Base-by-base conservation (phyloP, 1,140 invertebrate species). In the Ceratina japonica region DNA sequence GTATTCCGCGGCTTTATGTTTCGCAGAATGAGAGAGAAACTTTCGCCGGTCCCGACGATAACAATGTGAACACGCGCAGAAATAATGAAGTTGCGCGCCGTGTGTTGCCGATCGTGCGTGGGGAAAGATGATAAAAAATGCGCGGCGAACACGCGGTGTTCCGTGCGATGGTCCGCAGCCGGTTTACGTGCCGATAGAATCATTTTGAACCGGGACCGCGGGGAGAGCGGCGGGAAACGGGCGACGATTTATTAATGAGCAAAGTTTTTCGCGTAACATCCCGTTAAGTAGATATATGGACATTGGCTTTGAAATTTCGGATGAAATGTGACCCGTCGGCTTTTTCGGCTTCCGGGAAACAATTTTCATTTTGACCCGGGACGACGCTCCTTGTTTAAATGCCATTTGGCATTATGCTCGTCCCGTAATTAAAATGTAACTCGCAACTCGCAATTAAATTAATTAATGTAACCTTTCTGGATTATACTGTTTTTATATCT, bases 81-180 rank as follows among this genome's bases (percentile, higher is more conserved):
- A 65, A 56, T 66, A 75, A 75, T 75, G 24, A 75, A 75, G 51
- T 58, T 75, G 71, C 71, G 71, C 71, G 13, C 58, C 71, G 49
- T 24, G 27, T 73, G 71, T 63, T 73, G 7, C 18, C 71, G 71
- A 73, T 63, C 71, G 71, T 24, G 54, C 13, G 54, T n/a, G n/a
- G 16, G 59, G 44, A 59, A 66, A 27, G 27, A 59, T 44, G 51
- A 59, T 58, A 58, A 75, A 58, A 64, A 64, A 65, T 56, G 51
- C 27, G 37, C 7, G 37, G 37, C n/a, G 37, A 56, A 65, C 63
- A 52, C 22, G 54, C 15, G 54, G n/a, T 7, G 62, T 58, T 56
- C 18, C 37, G 5, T 27, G 44, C 22, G 10, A 74, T 37, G 24
- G 12, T 75, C 56, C 54, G 37, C 31, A 64, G 31, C 44, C 27